phyloP scores from a whole-genome alignment of 2,113 vertebrate species.

The Phalacrocorax brasilianus region DNA sequence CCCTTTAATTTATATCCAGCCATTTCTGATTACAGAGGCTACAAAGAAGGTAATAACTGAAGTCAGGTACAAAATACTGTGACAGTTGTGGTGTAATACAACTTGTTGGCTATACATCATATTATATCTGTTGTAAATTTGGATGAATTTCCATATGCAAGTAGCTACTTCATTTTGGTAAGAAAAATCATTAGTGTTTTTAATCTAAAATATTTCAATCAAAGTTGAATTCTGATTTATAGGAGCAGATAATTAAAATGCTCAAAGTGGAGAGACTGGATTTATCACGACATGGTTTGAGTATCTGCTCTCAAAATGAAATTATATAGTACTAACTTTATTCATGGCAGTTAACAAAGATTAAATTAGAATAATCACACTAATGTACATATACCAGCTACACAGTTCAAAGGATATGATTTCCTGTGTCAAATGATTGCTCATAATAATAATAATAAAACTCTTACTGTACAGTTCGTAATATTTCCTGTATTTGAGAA shows the following conservation, averaged over 20 bases:
- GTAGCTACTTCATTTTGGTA: slow-evolving; percentile 7
- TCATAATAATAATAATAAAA: slow-evolving; percentile 23
- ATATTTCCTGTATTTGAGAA: slow-evolving; percentile 50
- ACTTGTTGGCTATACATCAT: slow-evolving; percentile 7
- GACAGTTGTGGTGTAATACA: background rate
- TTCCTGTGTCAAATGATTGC: slow-evolving; percentile 80
- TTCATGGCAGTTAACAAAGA: background rate
- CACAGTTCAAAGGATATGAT: slow-evolving; percentile 78
- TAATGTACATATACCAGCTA: slow-evolving; percentile 60
- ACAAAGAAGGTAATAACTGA: slow-evolving; percentile 28
- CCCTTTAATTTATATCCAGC: slow-evolving; percentile 42
- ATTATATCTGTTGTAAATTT: slow-evolving; percentile 15
- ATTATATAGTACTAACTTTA: background rate
- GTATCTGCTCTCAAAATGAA: background rate
- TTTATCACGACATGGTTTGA: background rate
- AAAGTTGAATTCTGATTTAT: background rate
- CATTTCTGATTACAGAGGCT: background rate
- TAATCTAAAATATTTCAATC: background rate
- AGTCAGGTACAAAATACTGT: background rate
- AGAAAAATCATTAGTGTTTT: background rate
- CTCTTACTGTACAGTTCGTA: slow-evolving; percentile 59
- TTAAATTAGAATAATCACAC: slow-evolving; percentile 4
- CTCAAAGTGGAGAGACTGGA: background rate
- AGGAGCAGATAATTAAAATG: background rate
- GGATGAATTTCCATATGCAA: background rate